A percentile compares a stretch with the other conserved stretches of the same genome.
Evolutionary conservation across 2,797 vertebrate species (phyloP).

Genomic region (Lemur catta): DNA sequence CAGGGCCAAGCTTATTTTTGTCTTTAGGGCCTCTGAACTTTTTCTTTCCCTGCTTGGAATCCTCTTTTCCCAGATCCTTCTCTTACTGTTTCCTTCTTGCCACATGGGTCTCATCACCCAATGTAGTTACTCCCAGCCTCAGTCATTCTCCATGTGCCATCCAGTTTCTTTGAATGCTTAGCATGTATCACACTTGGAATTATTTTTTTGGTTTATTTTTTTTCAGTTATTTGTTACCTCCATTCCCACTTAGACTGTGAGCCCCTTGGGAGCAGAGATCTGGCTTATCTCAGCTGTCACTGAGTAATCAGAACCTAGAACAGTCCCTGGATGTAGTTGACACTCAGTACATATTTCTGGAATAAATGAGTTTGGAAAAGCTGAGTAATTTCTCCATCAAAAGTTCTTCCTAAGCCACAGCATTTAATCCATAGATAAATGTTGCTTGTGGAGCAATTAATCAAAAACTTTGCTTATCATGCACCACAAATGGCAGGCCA

Average conservation of each 20-base stretch:
- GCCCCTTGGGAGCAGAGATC: not conserved
- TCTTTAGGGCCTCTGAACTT: not conserved
- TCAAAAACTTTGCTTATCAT: constrained; percentile 47
- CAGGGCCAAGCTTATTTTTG: not conserved
- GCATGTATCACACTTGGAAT: not conserved
- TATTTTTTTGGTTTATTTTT: not conserved
- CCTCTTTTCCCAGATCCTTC: not conserved
- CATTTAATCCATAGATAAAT: constrained; percentile 42
- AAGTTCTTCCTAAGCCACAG: not conserved
- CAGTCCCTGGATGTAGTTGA: not conserved
- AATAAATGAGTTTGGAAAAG: constrained; percentile 34
- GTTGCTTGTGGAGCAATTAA: constrained; percentile 18
- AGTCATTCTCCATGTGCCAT: not conserved
- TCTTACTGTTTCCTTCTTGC: not conserved
- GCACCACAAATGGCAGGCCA: not conserved
- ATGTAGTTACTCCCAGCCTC: not conserved
- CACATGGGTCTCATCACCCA: not conserved
- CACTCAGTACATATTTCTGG: not conserved
- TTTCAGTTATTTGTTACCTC: not conserved
- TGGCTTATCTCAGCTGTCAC: not conserved
- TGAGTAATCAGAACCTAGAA: not conserved
- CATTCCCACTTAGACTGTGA: not conserved
- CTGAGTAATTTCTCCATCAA: constrained; percentile 32
- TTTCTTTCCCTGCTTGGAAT: not conserved
- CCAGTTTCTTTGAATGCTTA: not conserved